These are phyloP conservation scores for Chlorodrepanis virens DNA, from an alignment of 2,113 vertebrate genomes.

Conservation along the genomic window DNA sequence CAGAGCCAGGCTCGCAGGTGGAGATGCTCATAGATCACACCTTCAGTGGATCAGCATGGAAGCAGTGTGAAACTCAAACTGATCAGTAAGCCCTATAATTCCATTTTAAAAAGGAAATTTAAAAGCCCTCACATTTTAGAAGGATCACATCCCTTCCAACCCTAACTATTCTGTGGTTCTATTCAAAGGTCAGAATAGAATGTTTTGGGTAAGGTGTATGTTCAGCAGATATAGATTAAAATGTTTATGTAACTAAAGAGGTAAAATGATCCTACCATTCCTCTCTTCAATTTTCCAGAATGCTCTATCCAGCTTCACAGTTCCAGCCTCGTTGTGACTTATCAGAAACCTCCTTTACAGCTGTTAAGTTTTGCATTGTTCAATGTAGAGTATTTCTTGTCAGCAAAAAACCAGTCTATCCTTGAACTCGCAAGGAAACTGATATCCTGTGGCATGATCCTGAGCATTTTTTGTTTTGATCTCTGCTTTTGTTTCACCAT, in stretches of 20 bases:
- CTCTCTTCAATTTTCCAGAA: neutral
- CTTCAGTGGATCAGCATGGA: neutral
- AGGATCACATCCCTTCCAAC: neutral
- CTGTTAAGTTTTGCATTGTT: neutral
- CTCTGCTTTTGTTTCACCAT: neutral
- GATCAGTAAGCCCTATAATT: neutral
- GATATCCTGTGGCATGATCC: neutral
- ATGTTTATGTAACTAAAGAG: neutral
- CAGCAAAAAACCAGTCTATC: neutral
- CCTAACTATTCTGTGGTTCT: neutral
- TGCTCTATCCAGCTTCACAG: neutral
- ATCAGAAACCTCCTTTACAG: neutral
- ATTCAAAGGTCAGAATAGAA: neutral
- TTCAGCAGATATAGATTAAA: neutral
- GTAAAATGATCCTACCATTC: neutral
- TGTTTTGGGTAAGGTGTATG: neutral
- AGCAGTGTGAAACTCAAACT: neutral
- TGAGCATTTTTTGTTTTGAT: neutral
- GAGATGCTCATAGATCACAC: neutral
- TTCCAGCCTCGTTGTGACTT: neutral
- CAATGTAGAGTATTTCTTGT: neutral
- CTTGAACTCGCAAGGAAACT: neutral
- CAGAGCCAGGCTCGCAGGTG: neutral
- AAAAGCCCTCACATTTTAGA: neutral
- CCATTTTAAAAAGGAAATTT: neutral